Percentiles rank a stretch among this genome's conserved stretches.
Conservation (phyloP, 53 echinoderm and acorn worm genomes). For the Mesocentrotus franciscanus region DNA sequence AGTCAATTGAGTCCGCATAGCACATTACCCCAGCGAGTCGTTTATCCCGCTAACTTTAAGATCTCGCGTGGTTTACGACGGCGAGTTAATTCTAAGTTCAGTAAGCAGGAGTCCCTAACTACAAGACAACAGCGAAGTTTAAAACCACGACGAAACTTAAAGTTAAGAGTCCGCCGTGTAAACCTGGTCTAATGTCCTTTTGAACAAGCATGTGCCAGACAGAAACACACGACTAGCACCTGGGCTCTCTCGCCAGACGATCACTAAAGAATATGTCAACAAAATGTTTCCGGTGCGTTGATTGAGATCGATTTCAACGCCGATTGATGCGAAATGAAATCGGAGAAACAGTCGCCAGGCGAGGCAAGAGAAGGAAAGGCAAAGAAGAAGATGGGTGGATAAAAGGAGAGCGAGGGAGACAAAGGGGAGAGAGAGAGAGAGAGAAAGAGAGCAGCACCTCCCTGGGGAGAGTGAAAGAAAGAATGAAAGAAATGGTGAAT, state of each 20-base stretch:
- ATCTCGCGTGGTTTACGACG: too few species aligned
- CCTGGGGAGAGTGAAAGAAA: too few species aligned
- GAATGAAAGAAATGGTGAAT: not conserved
- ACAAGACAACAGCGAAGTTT: too few species aligned
- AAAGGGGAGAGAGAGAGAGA: not conserved
- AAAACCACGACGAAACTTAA: too few species aligned
- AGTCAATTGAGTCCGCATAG: too few species aligned
- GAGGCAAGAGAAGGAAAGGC: not conserved
- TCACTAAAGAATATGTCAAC: slow-evolving; percentile 26
- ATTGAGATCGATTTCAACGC: slow-evolving; percentile 28
- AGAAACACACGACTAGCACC: slow-evolving; percentile 7
- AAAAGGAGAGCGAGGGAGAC: not conserved
- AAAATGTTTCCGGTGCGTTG: slow-evolving; percentile 31
- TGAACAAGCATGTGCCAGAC: not conserved
- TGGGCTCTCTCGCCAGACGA: slow-evolving; percentile 1
- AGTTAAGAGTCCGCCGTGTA: too few species aligned
- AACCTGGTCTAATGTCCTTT: not conserved
- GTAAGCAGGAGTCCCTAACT: too few species aligned
- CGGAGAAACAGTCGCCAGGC: slow-evolving; percentile 26
- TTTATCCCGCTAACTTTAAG: too few species aligned
- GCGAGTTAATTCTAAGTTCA: too few species aligned
- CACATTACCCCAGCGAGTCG: too few species aligned
- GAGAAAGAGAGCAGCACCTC: too few species aligned
- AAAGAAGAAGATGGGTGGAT: not conserved
- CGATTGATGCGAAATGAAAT: slow-evolving; percentile 26